phyloP scores from a whole-genome alignment of 1,140 invertebrate species.

The Rhagoletis pomonella region DNA sequence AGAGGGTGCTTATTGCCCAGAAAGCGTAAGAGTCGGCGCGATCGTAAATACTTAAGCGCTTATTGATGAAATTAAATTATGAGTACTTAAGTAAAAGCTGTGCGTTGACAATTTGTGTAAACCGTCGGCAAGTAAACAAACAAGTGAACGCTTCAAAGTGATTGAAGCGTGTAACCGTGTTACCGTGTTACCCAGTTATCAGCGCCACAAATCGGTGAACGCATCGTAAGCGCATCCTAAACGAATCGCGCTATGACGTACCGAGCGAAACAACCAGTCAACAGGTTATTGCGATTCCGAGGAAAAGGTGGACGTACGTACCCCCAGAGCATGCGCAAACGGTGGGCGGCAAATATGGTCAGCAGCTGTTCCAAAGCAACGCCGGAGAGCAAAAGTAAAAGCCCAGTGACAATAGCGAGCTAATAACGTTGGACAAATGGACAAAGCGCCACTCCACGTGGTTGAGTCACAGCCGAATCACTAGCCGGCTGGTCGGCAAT shows the following conservation, averaged over 20 bases:
- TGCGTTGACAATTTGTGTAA: constrained; percentile 10
- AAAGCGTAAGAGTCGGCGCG: not conserved
- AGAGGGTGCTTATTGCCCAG: constrained; percentile 9
- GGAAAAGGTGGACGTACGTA: not conserved
- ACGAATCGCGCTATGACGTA: not conserved
- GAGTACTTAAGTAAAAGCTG: constrained; percentile 1
- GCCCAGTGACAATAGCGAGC: constrained; percentile 5
- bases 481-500: not conserved
- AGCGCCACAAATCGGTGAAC: not conserved
- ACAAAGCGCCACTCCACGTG: not conserved
- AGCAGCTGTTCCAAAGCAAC: not conserved
- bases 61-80: constrained; percentile 41
- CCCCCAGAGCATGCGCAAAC: not conserved
- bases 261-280: not conserved
- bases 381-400: not conserved
- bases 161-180: not conserved
- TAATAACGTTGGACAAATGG: constrained; percentile 27
- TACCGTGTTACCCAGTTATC: not conserved
- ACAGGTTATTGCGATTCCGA: not conserved
- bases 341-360: too few species aligned
- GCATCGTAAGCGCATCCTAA: constrained; percentile 29
- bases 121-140: constrained; percentile 16
- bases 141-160: not conserved
- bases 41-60: constrained; percentile 6
- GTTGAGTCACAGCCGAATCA: not conserved